phyloP scores from a whole-genome alignment of 1,140 invertebrate genomes.

The Drosophila kohkoa region DNA sequence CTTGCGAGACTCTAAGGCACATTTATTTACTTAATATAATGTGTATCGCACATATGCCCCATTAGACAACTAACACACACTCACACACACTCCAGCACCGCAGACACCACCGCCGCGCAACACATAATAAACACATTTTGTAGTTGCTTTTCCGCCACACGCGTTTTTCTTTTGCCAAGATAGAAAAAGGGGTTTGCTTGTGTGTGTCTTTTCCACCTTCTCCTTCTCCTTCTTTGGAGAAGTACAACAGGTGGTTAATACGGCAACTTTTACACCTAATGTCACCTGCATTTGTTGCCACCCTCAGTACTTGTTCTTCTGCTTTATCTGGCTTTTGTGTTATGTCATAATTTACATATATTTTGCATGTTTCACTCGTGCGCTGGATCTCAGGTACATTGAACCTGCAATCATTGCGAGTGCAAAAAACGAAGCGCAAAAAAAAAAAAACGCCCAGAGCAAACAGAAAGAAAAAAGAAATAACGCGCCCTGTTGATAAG shows the following conservation, averaged over 20 bases:
- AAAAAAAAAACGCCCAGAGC: constrained; percentile 38
- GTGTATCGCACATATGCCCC: constrained; percentile 70
- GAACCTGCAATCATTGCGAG: constrained; percentile 73
- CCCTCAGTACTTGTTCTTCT: constrained; percentile 1
- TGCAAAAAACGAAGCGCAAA: constrained; percentile 13
- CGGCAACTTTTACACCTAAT: constrained; percentile 75
- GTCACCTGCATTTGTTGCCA: constrained; percentile 51
- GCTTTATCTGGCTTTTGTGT: constrained; percentile 43
- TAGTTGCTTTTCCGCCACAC: constrained; percentile 46
- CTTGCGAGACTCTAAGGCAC: constrained; percentile 17
- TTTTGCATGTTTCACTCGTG: constrained; percentile 68
- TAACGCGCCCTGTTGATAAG: constrained; percentile 32
- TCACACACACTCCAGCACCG: constrained; percentile 21
- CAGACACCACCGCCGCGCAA: not conserved
- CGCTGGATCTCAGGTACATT: constrained; percentile 67
- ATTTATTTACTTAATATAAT: constrained; percentile 78
- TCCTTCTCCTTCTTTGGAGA: no score
- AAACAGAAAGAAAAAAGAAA: constrained; percentile 15
- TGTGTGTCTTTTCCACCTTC: not conserved
- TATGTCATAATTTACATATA: constrained; percentile 80
- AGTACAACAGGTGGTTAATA: constrained; percentile 79
- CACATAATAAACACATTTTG: constrained; percentile 71
- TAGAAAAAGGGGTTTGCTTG: not conserved
- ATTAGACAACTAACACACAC: constrained; percentile 59
- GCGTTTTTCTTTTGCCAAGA: constrained; percentile 3